Evolutionary conservation across 2,113 vertebrate species (phyloP), one percentile per base, ranked within the genome.

Genomic region (Syngnathus scovelli): DNA sequence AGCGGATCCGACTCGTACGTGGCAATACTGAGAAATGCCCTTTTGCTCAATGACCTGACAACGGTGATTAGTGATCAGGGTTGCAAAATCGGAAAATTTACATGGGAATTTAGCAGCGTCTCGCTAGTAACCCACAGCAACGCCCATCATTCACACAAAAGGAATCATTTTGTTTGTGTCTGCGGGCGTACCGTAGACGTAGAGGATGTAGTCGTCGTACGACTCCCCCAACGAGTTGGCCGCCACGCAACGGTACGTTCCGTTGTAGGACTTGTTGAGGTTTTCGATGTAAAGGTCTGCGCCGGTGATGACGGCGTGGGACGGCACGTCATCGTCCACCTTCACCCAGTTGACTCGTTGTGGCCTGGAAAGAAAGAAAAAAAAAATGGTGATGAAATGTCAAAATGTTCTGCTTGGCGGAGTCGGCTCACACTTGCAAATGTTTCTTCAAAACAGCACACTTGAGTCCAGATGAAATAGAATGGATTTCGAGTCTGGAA

Each of bases 261-360:
- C 96, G 19, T 99, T 98, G 91, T 96, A 97, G 72, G 96, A 96
- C 92, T 98, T 98, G 92, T 99, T 99, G 62, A 99, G 93, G 87
- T 96, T 98, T 80, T 93, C 95, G 79, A 99, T 96, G 92, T 92
- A 92, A 83, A 99, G 93, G 79, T 95, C 96, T 19, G 89, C 89
- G 56, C 94, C 95, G 0, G 92, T 94, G 84, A 99, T 92, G 77
- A 96, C 91, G 1, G 95, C 95, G 1, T 98, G 95, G 61, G 95
- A 93, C 16, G 97, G 97, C 78, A 99, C 93, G 5, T 98, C 95
- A 16, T 98, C 96, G 59, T 98, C 97, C 70, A 99, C 93, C 89
- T 94, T 93, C 81, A 97, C 85, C 97, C 97, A 99, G 76, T 90
- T 93, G 72, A 98, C 92, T 84, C 90, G 91, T 83, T 94, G 90